These are phyloP conservation scores for Silurus meridionalis DNA, from an alignment of 2,113 vertebrate species.

Conservation along the genomic window DNA sequence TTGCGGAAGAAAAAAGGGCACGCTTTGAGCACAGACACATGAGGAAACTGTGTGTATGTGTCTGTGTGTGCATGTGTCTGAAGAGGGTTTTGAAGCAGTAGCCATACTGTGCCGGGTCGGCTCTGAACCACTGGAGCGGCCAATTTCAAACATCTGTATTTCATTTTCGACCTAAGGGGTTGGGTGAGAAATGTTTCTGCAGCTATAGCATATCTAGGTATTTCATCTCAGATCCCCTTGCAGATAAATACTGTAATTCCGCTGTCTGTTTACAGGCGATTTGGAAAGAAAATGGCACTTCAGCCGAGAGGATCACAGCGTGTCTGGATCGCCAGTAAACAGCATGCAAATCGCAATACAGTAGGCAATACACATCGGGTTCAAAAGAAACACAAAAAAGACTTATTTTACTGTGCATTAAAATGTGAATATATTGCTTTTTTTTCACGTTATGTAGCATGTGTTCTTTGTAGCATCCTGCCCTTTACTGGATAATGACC, in stretches of 20 bases:
- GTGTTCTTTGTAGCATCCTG: neutral
- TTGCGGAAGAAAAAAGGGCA: constrained; percentile 5
- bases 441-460: neutral
- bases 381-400: neutral
- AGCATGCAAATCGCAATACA: constrained; percentile 20
- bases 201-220: constrained; percentile 10
- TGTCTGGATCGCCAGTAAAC: neutral
- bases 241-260: constrained; percentile 44
- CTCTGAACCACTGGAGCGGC: constrained; percentile 26
- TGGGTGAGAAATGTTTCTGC: constrained; percentile 20
- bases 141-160: constrained; percentile 42
- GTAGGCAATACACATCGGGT: neutral
- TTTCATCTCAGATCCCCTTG: constrained; percentile 24
- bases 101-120: constrained; percentile 31
- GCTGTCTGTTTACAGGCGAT: constrained; percentile 32
- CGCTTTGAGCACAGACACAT: constrained; percentile 14
- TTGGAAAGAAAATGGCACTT: constrained; percentile 16
- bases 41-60: constrained; percentile 4
- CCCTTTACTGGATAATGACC: too few relatives aligned
- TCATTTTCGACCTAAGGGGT: constrained; percentile 38
- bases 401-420: neutral
- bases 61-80: neutral
- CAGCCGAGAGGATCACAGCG: neutral
- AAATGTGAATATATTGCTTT: neutral
- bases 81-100: constrained; percentile 21